A percentile compares a stretch with the other conserved stretches of the same genome.
phyloP scores from a whole-genome alignment of 2,888 invertebrate genomes.

The Drosophila tripunctata region DNA sequence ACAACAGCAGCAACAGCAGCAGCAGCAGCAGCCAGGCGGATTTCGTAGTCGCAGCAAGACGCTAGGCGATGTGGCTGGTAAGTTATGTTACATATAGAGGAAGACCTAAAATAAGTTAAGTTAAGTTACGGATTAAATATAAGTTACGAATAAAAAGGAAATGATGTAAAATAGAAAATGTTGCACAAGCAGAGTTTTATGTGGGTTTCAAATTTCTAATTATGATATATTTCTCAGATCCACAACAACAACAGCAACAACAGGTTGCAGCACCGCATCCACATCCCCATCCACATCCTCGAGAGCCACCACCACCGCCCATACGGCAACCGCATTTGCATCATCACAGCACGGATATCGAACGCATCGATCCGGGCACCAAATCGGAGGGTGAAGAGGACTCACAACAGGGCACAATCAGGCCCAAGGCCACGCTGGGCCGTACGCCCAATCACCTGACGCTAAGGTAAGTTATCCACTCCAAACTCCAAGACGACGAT shows the following conservation, averaged over 20 bases:
- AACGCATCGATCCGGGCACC: conserved; percentile 89
- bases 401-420: conserved; percentile 87
- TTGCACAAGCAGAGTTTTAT: background rate
- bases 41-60: conserved; percentile 95
- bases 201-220: background rate
- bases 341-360: conserved; percentile 84
- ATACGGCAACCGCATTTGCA: conserved; percentile 84
- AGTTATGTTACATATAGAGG: conserved; percentile 60
- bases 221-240: conserved; percentile 78
- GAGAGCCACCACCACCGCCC: conserved; percentile 76
- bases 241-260: conserved; percentile 49
- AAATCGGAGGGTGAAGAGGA: conserved; percentile 95
- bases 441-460: conserved; percentile 97
- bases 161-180: too few species aligned
- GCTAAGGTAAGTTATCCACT: conserved; percentile 86
- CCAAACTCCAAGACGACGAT: too few species aligned
- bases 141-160: background rate
- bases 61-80: conserved; percentile 93
- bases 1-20: conserved; percentile 77
- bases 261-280: conserved; percentile 28
- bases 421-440: conserved; percentile 89
- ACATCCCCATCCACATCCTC: conserved; percentile 71
- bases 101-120: too few species aligned
- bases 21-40: conserved; percentile 82
- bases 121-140: too few species aligned